A percentile compares a stretch with the other conserved stretches of the same genome.
These are phyloP conservation scores for Eulemur albifrons DNA, from an alignment of 2,797 vertebrate species.

Conservation along the genomic window DNA sequence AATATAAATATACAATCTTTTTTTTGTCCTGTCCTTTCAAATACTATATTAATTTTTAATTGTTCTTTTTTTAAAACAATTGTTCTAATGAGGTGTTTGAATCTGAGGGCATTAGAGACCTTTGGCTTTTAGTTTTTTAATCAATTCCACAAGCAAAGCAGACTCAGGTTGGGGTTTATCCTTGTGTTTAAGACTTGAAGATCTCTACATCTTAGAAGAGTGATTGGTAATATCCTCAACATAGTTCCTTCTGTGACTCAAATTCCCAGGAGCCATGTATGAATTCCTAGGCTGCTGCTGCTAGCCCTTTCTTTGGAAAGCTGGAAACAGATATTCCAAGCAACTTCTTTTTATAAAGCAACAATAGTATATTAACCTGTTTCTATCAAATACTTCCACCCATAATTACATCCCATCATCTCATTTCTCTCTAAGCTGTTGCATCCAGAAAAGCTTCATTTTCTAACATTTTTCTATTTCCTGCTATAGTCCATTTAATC, in stretches of 20 bases:
- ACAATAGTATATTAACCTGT: neutral
- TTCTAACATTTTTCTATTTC: neutral
- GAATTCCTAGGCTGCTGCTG: neutral
- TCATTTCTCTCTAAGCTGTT: neutral
- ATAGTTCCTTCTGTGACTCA: neutral
- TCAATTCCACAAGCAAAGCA: neutral
- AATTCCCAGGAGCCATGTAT: neutral
- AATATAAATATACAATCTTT: neutral
- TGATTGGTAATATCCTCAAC: neutral
- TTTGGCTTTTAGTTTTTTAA: neutral
- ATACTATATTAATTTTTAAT: neutral
- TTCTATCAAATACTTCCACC: neutral
- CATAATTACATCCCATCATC: neutral
- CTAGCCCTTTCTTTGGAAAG: neutral
- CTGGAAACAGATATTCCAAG: neutral
- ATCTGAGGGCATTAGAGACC: neutral
- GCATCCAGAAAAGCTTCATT: neutral
- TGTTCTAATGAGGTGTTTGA: neutral
- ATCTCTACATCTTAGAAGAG: neutral
- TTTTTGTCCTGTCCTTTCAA: neutral
- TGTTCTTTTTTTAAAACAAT: neutral
- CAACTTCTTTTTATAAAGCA: neutral
- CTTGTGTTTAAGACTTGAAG: neutral
- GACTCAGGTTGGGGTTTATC: neutral
- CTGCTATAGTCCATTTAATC: neutral